A percentile compares a stretch with the other conserved stretches of the same genome.
phyloP scores from a whole-genome alignment of 2,797 vertebrate genomes.

The Phrynocephalus guinanensis region DNA sequence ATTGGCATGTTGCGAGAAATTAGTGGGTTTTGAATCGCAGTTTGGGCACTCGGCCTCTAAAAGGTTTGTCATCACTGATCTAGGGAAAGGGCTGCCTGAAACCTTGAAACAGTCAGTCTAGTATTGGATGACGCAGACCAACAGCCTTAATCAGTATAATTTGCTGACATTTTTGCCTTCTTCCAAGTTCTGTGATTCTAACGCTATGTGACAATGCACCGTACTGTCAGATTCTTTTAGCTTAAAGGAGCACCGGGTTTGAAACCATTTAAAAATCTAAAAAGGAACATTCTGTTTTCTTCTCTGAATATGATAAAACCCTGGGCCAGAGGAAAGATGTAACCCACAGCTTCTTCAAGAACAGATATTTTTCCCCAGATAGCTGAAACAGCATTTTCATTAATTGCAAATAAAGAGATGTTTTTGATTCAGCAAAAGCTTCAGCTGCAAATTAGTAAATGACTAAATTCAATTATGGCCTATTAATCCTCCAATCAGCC shows the following conservation, averaged over 20 bases:
- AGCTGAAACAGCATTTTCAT: constrained; percentile 42
- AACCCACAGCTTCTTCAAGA: constrained; percentile 17
- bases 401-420: constrained; percentile 41
- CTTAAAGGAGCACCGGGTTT: neutral
- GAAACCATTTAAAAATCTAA: neutral
- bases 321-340: neutral
- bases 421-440: constrained; percentile 14
- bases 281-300: constrained; percentile 6
- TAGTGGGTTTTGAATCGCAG: no score
- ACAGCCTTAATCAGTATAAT: neutral
- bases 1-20: no score
- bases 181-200: neutral
- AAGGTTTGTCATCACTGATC: no score
- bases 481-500: constrained; percentile 28
- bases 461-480: constrained; percentile 37
- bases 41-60: no score
- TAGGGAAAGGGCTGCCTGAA: neutral
- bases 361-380: constrained; percentile 32
- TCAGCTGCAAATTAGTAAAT: constrained; percentile 38
- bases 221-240: neutral
- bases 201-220: neutral
- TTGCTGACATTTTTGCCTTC: neutral
- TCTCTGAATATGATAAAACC: neutral
- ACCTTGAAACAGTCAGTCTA: neutral
- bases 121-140: neutral